Evolutionary conservation across 2,113 vertebrate genomes (phyloP).

Genomic region (Sylvietta virens): DNA sequence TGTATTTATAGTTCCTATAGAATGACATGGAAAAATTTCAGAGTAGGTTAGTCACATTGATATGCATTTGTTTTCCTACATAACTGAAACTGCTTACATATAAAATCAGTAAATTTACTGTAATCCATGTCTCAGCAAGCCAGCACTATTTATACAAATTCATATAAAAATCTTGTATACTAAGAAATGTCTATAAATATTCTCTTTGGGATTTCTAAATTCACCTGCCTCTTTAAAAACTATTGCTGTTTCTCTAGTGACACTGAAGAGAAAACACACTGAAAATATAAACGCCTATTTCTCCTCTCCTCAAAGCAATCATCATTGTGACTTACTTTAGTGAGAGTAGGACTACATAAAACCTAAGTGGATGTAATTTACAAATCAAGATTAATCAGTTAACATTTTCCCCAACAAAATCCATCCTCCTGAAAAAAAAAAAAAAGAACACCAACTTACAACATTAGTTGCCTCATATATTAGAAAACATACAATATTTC

Average conservation of each 20-base stretch:
- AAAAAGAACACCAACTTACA: neutral
- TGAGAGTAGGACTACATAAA: neutral
- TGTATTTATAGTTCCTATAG: neutral
- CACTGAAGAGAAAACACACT: neutral
- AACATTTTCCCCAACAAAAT: neutral
- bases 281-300: neutral
- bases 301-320: neutral
- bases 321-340: neutral
- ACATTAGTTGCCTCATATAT: neutral
- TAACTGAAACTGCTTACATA: neutral
- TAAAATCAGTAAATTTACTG: neutral
- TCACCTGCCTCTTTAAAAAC: neutral
- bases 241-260: neutral
- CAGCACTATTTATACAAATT: neutral
- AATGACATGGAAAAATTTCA: constrained; percentile 15
- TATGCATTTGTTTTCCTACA: neutral
- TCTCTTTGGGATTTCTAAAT: neutral
- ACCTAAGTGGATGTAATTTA: neutral
- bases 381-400: neutral
- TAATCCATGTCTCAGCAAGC: neutral
- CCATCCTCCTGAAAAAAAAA: neutral
- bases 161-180: neutral
- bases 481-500: neutral
- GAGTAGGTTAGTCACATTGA: neutral
- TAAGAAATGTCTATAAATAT: neutral